phyloP scores from a whole-genome alignment of 1,140 invertebrate species.

The Vanessa atalanta region DNA sequence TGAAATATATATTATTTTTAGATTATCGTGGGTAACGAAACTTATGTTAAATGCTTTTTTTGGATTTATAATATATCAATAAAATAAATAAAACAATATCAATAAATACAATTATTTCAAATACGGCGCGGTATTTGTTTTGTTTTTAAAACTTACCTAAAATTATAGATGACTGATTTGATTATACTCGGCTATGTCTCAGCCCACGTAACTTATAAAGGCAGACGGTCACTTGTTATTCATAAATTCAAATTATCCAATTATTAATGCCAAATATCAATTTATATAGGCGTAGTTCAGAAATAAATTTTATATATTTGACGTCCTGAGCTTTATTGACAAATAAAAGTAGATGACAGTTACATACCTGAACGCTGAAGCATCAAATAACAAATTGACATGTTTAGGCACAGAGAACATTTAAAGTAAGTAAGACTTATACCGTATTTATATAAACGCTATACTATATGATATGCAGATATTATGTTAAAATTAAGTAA shows the following conservation, averaged over 20 bases:
- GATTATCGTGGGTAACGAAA: too few species aligned
- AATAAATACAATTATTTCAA: conserved; percentile 80
- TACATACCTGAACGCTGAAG: neutral
- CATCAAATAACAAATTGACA: too few species aligned
- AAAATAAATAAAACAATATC: too few species aligned
- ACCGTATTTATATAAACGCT: too few species aligned
- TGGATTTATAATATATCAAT: too few species aligned
- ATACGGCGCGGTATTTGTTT: conserved; percentile 23
- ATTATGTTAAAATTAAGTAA: too few species aligned
- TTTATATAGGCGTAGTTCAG: neutral
- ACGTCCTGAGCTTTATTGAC: conserved; percentile 1
- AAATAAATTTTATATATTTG: neutral
- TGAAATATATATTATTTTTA: too few species aligned
- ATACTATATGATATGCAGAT: too few species aligned
- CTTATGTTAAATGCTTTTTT: too few species aligned
- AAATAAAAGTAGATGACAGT: conserved; percentile 6
- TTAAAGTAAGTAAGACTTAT: too few species aligned
- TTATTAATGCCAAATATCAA: neutral
- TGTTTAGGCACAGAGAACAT: too few species aligned
- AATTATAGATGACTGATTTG: conserved; percentile 3
- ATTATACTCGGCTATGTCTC: neutral
- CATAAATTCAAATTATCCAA: neutral
- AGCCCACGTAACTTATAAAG: neutral
- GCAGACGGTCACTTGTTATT: neutral
- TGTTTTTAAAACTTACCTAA: conserved; percentile 20